Base-by-base conservation (phyloP, 1,140 invertebrate species). In the Drosophila pseudoobscura region DNA sequence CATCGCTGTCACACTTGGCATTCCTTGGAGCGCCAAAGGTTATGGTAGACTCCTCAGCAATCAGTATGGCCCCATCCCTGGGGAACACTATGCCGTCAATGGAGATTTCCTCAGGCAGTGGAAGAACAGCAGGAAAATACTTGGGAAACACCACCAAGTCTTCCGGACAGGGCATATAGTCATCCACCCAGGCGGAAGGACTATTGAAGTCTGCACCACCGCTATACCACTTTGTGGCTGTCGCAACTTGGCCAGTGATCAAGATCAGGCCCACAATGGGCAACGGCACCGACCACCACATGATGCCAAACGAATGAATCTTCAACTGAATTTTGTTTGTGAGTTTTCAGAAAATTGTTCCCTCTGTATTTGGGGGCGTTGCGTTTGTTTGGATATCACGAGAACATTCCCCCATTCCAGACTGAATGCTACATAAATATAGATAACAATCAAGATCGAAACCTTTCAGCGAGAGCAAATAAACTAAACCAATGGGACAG, bases 91-190 rank as follows among this genome's bases (percentile, higher is more conserved):
- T 76, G 1, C 90, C 90, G 3, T 57, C 53, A 15, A 90, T 50
- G 2, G 76, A 58, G 0, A 91, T 41, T 0, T 71, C 31, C 6
- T 50, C 20, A 0, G 90, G 89, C 43, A 91, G 8, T 1, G 90
- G 87, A 22, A 91, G 20, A 8, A 91, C 39, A 7, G 89, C 89
- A 7, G 73, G 66, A 75, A 79, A 91, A n/a, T 69, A 20, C 9
- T 46, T 53, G 0, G 90, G 90, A 72, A 91, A 91, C 7, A 83
- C 76, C 6, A 87, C 53, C 44, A 83, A 43, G 51, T 91, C 89
- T 0, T 52, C 54, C 1, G 52, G 41, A 58, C 90, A 90, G 0
- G 90, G 90, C 53, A 85, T 44, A 26, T 91, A 76, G 0, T 62
- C 73, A 44, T 80, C 70, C 17, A 78, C 2, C 90, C 90, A 91